Conservation (phyloP, 2,797 vertebrate genomes). For the Cynopterus sphinx region DNA sequence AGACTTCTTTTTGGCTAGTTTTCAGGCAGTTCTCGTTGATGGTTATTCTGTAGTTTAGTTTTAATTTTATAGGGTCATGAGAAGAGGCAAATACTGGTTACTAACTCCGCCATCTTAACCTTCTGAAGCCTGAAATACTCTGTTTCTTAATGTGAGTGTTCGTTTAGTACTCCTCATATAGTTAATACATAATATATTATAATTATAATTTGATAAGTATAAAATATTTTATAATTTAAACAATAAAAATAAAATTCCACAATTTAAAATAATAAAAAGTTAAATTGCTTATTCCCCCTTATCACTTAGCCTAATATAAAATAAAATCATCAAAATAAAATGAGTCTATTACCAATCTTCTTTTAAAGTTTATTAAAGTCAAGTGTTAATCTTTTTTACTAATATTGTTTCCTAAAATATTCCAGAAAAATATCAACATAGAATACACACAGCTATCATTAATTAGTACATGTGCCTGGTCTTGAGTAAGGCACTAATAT, state of each 20-base stretch:
- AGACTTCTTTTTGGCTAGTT: too few species aligned
- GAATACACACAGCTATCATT: background rate
- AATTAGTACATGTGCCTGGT: background rate
- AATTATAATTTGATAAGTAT: background rate
- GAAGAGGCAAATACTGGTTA: too few species aligned
- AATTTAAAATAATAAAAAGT: background rate
- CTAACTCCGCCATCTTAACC: too few species aligned
- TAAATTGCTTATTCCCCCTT: background rate
- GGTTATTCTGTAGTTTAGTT: too few species aligned
- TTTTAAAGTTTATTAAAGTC: background rate
- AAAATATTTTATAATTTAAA: background rate
- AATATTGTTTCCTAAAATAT: background rate
- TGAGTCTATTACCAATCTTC: background rate
- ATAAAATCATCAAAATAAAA: slow-evolving; percentile 25
- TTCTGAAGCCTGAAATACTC: too few species aligned
- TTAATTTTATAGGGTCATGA: too few species aligned
- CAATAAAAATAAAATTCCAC: background rate
- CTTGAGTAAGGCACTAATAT: background rate
- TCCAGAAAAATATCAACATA: background rate
- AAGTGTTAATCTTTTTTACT: slow-evolving; percentile 1
- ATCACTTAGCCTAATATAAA: background rate
- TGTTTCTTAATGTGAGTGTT: background rate
- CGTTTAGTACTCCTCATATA: background rate
- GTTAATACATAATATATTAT: background rate
- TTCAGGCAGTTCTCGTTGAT: too few species aligned